Evolutionary conservation across 2,113 vertebrate species (phyloP).

Genomic region (Ginglymostoma cirratum): DNA sequence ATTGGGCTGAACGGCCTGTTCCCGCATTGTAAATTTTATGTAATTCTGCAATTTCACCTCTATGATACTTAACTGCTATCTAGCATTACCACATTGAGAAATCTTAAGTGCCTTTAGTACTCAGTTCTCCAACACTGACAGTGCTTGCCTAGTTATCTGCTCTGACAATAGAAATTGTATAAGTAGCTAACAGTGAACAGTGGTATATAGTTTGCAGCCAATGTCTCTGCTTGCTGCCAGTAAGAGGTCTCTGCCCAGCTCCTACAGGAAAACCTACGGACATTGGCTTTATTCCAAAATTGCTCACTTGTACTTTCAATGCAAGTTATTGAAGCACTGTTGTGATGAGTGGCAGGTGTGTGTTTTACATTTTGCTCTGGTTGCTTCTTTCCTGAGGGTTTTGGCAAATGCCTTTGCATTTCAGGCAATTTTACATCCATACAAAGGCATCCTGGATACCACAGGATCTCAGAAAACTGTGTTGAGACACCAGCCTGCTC

Average conservation of each 20-base stretch:
- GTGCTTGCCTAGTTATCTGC: background rate
- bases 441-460: background rate
- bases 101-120: background rate
- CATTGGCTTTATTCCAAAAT: conserved; percentile 1
- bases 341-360: background rate
- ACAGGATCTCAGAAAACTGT: background rate
- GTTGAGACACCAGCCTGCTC: background rate
- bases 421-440: background rate
- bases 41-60: background rate
- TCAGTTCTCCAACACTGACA: background rate
- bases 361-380: background rate
- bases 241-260: background rate
- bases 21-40: background rate
- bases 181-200: background rate
- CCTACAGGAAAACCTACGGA: background rate
- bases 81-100: background rate
- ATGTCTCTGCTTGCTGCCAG: background rate
- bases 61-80: background rate
- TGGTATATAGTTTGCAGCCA: background rate
- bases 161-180: conserved; percentile 1
- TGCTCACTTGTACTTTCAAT: background rate
- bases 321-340: background rate
- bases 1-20: background rate
- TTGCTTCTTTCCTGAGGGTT: background rate
- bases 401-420: background rate